Base-by-base conservation (phyloP, 2,113 vertebrate species). In the Petrocephalus zakoni region DNA sequence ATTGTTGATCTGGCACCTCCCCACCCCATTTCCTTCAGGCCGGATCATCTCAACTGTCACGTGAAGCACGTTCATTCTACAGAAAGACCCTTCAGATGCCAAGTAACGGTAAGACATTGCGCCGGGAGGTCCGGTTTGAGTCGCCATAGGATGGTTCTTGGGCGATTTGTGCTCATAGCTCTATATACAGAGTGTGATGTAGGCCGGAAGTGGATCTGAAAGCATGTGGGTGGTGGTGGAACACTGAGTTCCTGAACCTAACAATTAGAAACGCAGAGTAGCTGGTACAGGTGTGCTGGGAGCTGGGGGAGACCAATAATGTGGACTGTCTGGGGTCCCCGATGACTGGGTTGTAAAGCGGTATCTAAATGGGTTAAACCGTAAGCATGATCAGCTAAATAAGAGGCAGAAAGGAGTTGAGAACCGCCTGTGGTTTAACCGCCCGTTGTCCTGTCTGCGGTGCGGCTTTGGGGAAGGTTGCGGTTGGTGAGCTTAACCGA, bases 81-180 rank as follows among this genome's bases (percentile, higher is more conserved):
- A 95, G 98, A 99, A 95, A 97, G 98, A 94, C 98, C 98, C 92
- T 98, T 99, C 95, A 98, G 98, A 96, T 99, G 98, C 97, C 98
- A 98, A 98, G 98, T 99, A 96, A 98, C 97, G 95, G 96, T 96
- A 93, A 95, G 53, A 29, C 21, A 21, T n/a, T 1, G 81, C 3
- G 81, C 21, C 22, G 46, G 19, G 42, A 2, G 34, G 46, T 22
- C 17, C 0, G n/a, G 72, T 78, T 42, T 19, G 34, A 19, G 6
- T 78, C 10, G 34, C 72, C 72, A 8, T 78, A 78, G 6, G 72
- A 78, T 42, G 17, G 15, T 29, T 42, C 72, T 19, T 0, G 15
- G 34, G 10, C 10, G 1, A 29, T 68, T n/a, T n/a, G 25, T 13
- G 61, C 25, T 61, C 21, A 61, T n/a, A 61, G 10, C 2, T 42